Evolutionary conservation across 2,888 invertebrate genomes (phyloP), one percentile per base, ranked within the genome.

Genomic region (Drosophila nr. perissopoda): DNA sequence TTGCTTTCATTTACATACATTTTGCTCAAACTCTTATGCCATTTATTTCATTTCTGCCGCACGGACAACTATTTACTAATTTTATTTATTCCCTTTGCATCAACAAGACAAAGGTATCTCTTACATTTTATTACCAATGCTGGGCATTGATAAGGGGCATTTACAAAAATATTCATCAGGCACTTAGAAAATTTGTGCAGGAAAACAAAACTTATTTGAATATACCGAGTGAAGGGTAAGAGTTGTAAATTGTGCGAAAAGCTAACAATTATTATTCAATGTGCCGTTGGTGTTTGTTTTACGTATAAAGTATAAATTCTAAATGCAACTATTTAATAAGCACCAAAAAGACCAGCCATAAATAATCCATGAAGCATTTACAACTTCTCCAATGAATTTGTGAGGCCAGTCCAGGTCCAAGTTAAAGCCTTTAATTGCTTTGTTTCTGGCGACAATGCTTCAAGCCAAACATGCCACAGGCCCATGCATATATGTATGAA

Each of bases 261-360:
- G 57, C 66, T 66, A 61, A 70, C 72, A 84, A 70, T 83, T 76
- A 83, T 83, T 69, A 71, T 80, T 67, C 68, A 58, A 72, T 73
- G 71, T 73, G 69, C 18, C 27, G 38, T 58, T 66, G 56, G 27
- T 54, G 27, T 31, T 38, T 62, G 27, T 29, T 42, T 56, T 56
- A n/a, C 16, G 45, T 29, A 21, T 5, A 34, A 61, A 42, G 69
- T 80, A 86, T 87, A 87, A 85, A 85, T 87, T 75, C 68, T 25
- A 51, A 59, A 79, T 70, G 79, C 83, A 84, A 84, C 81, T 85
- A 85, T 85, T 85, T 85, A 85, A 85, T 87, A 85, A 85, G 85
- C 74, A 81, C 79, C 81, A 83, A 84, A 69, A 73, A 59, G 66
- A 48, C 58, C 67, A 52, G 79, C 72, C 70, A 85, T 85, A 85